Conservation (phyloP, 2,888 invertebrate genomes). For the Clusia tigrina region DNA sequence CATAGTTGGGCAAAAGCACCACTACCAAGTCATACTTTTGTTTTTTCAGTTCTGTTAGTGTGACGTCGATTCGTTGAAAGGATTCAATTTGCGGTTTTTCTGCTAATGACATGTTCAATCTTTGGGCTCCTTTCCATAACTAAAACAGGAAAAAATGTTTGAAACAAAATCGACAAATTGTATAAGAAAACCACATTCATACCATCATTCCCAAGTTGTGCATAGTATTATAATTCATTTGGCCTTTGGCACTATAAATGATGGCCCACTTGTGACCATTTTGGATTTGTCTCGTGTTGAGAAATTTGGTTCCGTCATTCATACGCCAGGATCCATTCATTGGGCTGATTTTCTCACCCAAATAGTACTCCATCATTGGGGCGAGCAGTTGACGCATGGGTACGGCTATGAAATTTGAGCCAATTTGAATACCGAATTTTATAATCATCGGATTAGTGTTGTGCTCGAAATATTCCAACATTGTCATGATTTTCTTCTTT, state of each 20-base stretch:
- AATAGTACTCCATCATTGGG: conserved; percentile 74
- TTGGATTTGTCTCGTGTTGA: conserved; percentile 25
- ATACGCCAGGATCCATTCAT: conserved; percentile 52
- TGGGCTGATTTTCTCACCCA: conserved; percentile 30
- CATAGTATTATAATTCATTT: conserved; percentile 30
- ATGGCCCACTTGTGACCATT: conserved; percentile 52
- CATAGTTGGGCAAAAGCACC: conserved; percentile 69
- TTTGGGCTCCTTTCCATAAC: background rate
- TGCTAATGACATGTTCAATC: conserved; percentile 44
- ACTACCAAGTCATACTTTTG: conserved; percentile 68
- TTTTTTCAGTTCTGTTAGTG: conserved; percentile 41
- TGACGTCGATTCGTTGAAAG: conserved; percentile 36
- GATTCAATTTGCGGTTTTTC: conserved; percentile 28
- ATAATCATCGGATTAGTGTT: conserved; percentile 68
- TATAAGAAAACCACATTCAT: background rate
- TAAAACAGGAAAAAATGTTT: background rate
- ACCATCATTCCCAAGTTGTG: conserved; percentile 32
- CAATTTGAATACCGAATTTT: conserved; percentile 84
- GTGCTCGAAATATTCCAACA: conserved; percentile 50
- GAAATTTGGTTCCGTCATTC: conserved; percentile 38
- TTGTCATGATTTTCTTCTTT: conserved; percentile 79
- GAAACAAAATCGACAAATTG: background rate
- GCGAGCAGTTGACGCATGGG: conserved; percentile 80
- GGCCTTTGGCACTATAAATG: conserved; percentile 34
- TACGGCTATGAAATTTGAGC: conserved; percentile 77